Base-by-base conservation (phyloP, 2,888 invertebrate species). In the Drosophila testacea region DNA sequence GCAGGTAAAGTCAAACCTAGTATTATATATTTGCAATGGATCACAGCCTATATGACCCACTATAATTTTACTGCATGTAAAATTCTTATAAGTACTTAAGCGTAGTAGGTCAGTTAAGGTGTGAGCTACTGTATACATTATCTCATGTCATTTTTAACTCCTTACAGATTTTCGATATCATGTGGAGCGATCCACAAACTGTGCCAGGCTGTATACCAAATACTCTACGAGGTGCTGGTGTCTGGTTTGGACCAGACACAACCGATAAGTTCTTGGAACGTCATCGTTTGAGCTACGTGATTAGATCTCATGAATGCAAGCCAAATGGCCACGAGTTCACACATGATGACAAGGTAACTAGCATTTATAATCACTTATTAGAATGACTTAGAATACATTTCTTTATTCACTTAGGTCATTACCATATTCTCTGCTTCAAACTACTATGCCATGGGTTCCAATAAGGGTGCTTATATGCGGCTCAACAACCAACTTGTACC, bases 361-460 rank as follows among this genome's bases (percentile, higher is more conserved):
- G 0, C 2, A 32, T 32, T 32, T 4, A 30, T 4, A 39, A 30
- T 11, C 6, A 50, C 22, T 32, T 16, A 2, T 13, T 28, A n/a
- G 16, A 16, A 41, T 1, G 16, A 1, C 9, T 9, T n/a, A n/a
- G n/a, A n/a, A 41, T 4, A 41, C 38, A 6, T 22, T 3, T 22
- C 4, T 1, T 42, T 6, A 22, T 22, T 3, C 5, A 1, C 93
- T 0, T 7, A 97, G 97, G 96, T 97, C 56, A 95, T 98, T 86
- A 98, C 98, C 46, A 96, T 98, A 81, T 98, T 98, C 93, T 98
- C 98, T 1, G 98, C 98, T 2, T 98, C 98, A n/a, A 98, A 98
- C 93, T 98, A 98, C 92, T 98, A 98, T 93, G 98, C 98, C 90
- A 94, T 97, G 73, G 98, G 98, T 6, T 97, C 97, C 38, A 98